A percentile compares a stretch with the other conserved stretches of the same genome.
Evolutionary conservation across 2,888 invertebrate species (phyloP).

Genomic region (Drosophila flavopinicola): DNA sequence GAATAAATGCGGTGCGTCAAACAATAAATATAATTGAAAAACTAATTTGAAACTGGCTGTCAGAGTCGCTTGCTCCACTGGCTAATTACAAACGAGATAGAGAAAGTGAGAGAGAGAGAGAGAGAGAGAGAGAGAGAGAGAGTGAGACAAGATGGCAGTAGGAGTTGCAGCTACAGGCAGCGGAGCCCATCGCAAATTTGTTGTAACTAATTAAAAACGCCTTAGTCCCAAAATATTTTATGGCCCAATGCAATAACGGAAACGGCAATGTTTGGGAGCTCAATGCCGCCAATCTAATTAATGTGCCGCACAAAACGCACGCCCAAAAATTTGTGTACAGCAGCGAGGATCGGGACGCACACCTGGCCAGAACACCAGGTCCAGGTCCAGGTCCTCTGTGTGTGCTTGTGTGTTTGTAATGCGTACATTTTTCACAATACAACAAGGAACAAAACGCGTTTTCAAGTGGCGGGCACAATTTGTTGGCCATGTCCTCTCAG

Average conservation of each 20-base stretch:
- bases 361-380: slow-evolving; percentile 36
- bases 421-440: slow-evolving; percentile 63
- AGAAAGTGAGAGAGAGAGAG: background rate
- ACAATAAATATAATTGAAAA: slow-evolving; percentile 75
- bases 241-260: slow-evolving; percentile 42
- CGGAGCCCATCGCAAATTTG: slow-evolving; percentile 48
- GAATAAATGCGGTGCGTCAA: slow-evolving; percentile 50
- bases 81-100: slow-evolving; percentile 34
- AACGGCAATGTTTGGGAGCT: slow-evolving; percentile 18
- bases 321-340: slow-evolving; percentile 15
- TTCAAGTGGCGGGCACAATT: slow-evolving; percentile 35
- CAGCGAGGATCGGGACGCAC: slow-evolving; percentile 14
- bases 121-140: slow-evolving; percentile 1
- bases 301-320: slow-evolving; percentile 47
- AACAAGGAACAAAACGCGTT: slow-evolving; percentile 34
- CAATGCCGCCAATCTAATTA: slow-evolving; percentile 64
- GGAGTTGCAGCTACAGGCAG: slow-evolving; percentile 1
- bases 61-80: slow-evolving; percentile 5
- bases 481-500: slow-evolving; percentile 26
- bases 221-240: slow-evolving; percentile 58
- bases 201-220: slow-evolving; percentile 76
- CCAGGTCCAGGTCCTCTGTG: background rate
- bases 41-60: slow-evolving; percentile 57
- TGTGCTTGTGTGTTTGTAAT: slow-evolving; percentile 29
- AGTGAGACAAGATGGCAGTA: background rate